Evolutionary conservation across 92 coral and sea anemone species (phyloP).

Genomic region (Ricordea florida): DNA sequence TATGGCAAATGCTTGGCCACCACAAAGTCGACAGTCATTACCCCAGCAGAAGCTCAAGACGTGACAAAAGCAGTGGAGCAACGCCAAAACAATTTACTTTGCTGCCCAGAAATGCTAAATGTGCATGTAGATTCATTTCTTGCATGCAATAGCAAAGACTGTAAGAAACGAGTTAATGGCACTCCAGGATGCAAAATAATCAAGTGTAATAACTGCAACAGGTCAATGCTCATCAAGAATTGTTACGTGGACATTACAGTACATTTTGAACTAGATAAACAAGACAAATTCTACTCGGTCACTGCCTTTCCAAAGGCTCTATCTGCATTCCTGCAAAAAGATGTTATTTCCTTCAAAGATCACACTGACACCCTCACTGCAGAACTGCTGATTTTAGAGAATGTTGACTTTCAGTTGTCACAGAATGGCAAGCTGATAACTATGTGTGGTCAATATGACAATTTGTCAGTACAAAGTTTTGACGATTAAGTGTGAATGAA

Average conservation of each 20-base stretch:
- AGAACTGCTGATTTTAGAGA: too few relatives aligned
- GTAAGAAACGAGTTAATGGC: not conserved
- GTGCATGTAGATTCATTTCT: conserved; percentile 12
- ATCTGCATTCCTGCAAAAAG: too few relatives aligned
- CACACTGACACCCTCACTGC: too few relatives aligned
- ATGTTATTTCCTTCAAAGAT: too few relatives aligned
- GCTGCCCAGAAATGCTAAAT: conserved; percentile 19
- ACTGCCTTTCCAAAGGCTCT: too few relatives aligned
- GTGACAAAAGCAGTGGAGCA: not conserved
- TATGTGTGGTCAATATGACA: too few relatives aligned
- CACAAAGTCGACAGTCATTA: not conserved
- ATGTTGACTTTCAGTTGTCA: too few relatives aligned
- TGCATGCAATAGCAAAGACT: conserved; percentile 18
- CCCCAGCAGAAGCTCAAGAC: not conserved
- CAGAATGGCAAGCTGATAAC: too few relatives aligned
- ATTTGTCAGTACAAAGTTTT: too few relatives aligned
- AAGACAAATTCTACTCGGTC: too few relatives aligned
- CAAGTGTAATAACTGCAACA: conserved; percentile 2
- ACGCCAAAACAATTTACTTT: not conserved
- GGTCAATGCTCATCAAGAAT: conserved; percentile 25
- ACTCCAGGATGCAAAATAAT: conserved; percentile 9
- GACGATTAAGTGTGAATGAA: too few relatives aligned
- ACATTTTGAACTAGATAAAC: too few relatives aligned
- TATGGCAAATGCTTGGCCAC: conserved; percentile 1
- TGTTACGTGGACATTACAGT: conserved; percentile 26